These are phyloP conservation scores for Drosophila neocordata DNA, from an alignment of 1,140 invertebrate genomes.

Conservation along the genomic window DNA sequence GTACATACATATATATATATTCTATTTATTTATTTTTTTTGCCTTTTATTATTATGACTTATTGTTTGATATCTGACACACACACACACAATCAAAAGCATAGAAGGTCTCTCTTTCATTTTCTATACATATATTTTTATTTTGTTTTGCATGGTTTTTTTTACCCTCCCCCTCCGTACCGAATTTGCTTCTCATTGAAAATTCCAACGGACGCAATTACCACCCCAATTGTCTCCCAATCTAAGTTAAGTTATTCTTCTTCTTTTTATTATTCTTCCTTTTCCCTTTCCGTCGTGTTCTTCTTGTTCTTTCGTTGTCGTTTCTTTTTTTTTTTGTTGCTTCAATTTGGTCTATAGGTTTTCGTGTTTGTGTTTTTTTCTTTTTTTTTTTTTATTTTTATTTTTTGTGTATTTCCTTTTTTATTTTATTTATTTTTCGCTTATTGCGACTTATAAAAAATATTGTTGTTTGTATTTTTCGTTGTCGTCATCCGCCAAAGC, in stretches of 20 bases:
- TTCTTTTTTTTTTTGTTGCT: constrained; percentile 25
- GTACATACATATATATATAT: not conserved
- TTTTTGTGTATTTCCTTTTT: constrained; percentile 31
- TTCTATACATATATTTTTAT: constrained; percentile 9
- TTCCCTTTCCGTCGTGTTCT: not conserved
- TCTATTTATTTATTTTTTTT: not conserved
- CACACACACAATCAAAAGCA: not conserved
- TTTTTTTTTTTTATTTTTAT: constrained; percentile 31
- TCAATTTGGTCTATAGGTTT: not conserved
- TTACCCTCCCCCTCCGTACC: too few relatives aligned
- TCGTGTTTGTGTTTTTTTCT: constrained; percentile 22
- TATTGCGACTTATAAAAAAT: constrained; percentile 74
- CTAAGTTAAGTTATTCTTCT: constrained; percentile 25
- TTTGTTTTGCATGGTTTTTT: not conserved
- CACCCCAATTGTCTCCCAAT: constrained; percentile 67
- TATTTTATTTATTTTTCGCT: constrained; percentile 69
- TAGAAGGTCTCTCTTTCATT: constrained; percentile 22
- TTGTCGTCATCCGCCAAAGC: constrained; percentile 49
- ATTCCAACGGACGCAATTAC: constrained; percentile 59
- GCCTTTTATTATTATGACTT: constrained; percentile 35
- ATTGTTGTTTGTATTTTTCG: constrained; percentile 38
- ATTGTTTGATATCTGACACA: constrained; percentile 43
- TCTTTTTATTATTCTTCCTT: not conserved
- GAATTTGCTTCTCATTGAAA: constrained; percentile 44
- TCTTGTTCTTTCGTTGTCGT: not conserved